A percentile compares a stretch with the other conserved stretches of the same genome.
Evolutionary conservation across 2,113 vertebrate species (phyloP).

Genomic region (Malaclemys terrapin): DNA sequence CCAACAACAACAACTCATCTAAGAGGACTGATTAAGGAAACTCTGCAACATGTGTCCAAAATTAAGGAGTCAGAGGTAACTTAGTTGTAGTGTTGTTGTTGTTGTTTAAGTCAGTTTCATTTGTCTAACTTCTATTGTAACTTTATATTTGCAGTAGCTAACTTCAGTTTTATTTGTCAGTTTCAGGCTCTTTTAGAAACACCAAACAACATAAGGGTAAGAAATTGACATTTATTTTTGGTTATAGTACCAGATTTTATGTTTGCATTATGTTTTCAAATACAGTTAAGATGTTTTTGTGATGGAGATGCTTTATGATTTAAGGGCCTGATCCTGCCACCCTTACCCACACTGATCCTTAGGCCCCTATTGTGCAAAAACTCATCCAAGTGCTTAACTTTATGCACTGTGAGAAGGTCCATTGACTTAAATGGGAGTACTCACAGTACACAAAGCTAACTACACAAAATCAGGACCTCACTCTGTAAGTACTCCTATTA

Average conservation of each 20-base stretch:
- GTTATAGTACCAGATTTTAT: not conserved
- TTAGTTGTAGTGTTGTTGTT: too few relatives aligned
- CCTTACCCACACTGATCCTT: not conserved
- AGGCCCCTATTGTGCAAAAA: not conserved
- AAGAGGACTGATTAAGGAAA: fast-evolving
- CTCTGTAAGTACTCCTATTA: not conserved
- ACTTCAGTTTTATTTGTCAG: not conserved
- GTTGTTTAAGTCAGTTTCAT: not conserved
- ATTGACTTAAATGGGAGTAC: not conserved
- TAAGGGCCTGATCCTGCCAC: not conserved
- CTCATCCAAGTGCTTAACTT: not conserved
- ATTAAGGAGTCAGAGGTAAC: not conserved
- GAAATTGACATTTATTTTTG: not conserved
- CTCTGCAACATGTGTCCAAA: fast-evolving
- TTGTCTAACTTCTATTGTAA: not conserved
- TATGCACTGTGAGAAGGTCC: not conserved
- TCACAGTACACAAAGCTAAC: not conserved
- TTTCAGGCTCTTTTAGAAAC: not conserved
- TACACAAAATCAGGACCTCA: not conserved
- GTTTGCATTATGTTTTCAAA: not conserved
- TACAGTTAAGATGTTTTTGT: not conserved
- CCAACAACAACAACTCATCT: fast-evolving
- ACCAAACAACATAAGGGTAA: not conserved
- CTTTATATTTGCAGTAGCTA: not conserved
- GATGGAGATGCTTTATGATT: not conserved